phyloP scores from a whole-genome alignment of 2,888 invertebrate species.

The Polyommatus iphigenia region DNA sequence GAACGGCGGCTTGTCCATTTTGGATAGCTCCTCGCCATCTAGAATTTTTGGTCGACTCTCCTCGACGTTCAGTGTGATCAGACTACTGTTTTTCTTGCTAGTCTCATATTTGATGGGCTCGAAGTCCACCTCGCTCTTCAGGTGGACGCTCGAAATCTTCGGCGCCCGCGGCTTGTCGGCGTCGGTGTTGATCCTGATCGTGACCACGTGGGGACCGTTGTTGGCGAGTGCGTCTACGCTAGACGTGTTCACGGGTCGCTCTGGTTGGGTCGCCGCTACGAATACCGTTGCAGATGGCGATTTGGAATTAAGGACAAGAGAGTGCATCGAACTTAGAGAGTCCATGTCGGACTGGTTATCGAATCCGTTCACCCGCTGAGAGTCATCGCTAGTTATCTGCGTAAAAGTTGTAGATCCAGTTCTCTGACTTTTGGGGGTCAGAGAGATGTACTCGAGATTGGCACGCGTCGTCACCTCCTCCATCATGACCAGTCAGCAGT shows the following conservation, averaged over 20 bases:
- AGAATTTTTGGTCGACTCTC: conserved; percentile 71
- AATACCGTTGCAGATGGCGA: conserved; percentile 78
- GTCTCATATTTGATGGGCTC: conserved; percentile 65
- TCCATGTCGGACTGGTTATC: conserved; percentile 60
- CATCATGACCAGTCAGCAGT: conserved; percentile 62
- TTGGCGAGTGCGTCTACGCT: conserved; percentile 62
- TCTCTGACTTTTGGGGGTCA: conserved; percentile 79
- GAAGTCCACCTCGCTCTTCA: conserved; percentile 72
- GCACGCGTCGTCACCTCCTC: conserved; percentile 75
- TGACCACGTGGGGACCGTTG: conserved; percentile 83
- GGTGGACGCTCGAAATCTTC: conserved; percentile 74
- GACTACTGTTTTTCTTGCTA: conserved; percentile 73
- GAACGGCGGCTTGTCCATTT: conserved; percentile 74
- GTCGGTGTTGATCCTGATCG: conserved; percentile 85
- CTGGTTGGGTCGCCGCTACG: conserved; percentile 76
- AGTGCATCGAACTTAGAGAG: conserved; percentile 77
- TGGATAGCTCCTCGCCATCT: conserved; percentile 71
- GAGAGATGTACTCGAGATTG: conserved; percentile 73
- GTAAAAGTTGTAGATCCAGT: conserved; percentile 69
- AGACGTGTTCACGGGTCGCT: conserved; percentile 70
- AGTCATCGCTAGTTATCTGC: conserved; percentile 65
- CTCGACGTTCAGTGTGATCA: conserved; percentile 82
- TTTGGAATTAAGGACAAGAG: conserved; percentile 79
- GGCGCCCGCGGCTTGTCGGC: conserved; percentile 74
- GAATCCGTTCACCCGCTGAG: conserved; percentile 60